A percentile compares a stretch with the other conserved stretches of the same genome.
These are phyloP conservation scores for Helobdella robusta DNA, from an alignment of 2,888 invertebrate genomes.

Conservation along the genomic window DNA sequence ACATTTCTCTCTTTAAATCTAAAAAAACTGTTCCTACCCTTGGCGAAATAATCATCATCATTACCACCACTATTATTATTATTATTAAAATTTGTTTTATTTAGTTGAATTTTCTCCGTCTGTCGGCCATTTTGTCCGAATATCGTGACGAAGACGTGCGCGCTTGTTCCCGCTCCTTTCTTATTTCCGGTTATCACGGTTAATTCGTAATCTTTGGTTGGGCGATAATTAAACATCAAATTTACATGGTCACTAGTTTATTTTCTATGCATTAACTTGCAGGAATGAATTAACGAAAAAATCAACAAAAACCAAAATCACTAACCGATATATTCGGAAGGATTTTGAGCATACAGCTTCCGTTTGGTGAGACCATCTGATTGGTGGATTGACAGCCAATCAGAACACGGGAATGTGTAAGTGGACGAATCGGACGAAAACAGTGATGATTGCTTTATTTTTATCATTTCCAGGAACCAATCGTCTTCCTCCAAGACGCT, in stretches of 20 bases:
- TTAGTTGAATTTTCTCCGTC: slow-evolving; percentile 43
- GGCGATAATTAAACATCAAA: too few species aligned
- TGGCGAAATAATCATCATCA: slow-evolving; percentile 38
- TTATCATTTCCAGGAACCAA: slow-evolving; percentile 48
- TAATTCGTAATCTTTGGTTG: slow-evolving; percentile 47
- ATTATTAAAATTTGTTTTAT: slow-evolving; percentile 31
- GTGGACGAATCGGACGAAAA: slow-evolving; percentile 37
- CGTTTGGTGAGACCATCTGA: slow-evolving; percentile 44
- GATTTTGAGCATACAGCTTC: slow-evolving; percentile 8
- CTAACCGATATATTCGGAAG: too few species aligned
- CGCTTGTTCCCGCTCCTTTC: slow-evolving; percentile 45
- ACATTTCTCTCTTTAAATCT: slow-evolving; percentile 44
- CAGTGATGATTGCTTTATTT: too few species aligned
- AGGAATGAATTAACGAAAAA: too few species aligned
- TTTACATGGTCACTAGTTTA: too few species aligned
- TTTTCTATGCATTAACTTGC: too few species aligned
- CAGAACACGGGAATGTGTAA: slow-evolving; percentile 46
- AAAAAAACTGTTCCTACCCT: slow-evolving; percentile 43
- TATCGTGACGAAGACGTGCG: slow-evolving; percentile 47
- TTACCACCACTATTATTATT: slow-evolving; percentile 18
- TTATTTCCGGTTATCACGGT: slow-evolving; percentile 47
- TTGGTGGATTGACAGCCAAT: slow-evolving; percentile 48
- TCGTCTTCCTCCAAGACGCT: slow-evolving; percentile 45
- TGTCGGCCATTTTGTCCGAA: slow-evolving; percentile 44
- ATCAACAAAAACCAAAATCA: too few species aligned